Conservation (phyloP, 2,888 invertebrate genomes). For the Trachelus tabidus region DNA sequence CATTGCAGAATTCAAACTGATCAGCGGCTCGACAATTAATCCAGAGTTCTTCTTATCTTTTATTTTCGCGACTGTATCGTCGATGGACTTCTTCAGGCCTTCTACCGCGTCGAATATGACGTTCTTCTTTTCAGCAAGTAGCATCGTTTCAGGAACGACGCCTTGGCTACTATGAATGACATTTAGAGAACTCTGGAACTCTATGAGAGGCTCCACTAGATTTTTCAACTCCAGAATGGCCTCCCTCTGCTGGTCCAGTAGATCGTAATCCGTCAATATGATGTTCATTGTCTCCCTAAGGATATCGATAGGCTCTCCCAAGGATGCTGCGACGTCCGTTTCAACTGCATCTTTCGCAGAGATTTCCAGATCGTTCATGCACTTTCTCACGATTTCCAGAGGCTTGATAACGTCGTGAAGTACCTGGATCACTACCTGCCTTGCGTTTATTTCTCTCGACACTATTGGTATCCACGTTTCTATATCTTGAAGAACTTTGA, state of each 20-base stretch:
- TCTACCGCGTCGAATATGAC: slow-evolving; percentile 48
- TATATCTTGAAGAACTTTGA: slow-evolving; percentile 32
- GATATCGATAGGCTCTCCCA: slow-evolving; percentile 39
- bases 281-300: slow-evolving; percentile 34
- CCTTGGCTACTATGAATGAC: slow-evolving; percentile 49
- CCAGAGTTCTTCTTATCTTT: slow-evolving; percentile 21
- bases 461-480: slow-evolving; percentile 35
- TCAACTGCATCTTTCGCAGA: slow-evolving; percentile 14
- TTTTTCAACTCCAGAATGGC: slow-evolving; percentile 33
- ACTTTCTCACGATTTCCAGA: slow-evolving; percentile 19
- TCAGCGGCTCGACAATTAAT: slow-evolving; percentile 28
- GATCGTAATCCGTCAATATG: slow-evolving; percentile 28
- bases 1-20: slow-evolving; percentile 38
- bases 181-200: slow-evolving; percentile 50
- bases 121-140: slow-evolving; percentile 48
- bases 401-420: slow-evolving; percentile 47
- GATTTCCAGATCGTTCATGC: slow-evolving; percentile 14
- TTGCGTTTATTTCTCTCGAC: slow-evolving; percentile 31
- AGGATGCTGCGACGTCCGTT: slow-evolving; percentile 24
- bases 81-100: slow-evolving; percentile 38
- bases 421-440: slow-evolving; percentile 40
- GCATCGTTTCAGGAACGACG: slow-evolving; percentile 39
- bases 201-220: slow-evolving; percentile 47
- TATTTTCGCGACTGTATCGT: slow-evolving; percentile 30
- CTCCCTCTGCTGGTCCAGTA: slow-evolving; percentile 34